Evolutionary conservation across 2,797 vertebrate species (phyloP), one percentile per base, ranked within the genome.

Genomic region (Paguma larvata): DNA sequence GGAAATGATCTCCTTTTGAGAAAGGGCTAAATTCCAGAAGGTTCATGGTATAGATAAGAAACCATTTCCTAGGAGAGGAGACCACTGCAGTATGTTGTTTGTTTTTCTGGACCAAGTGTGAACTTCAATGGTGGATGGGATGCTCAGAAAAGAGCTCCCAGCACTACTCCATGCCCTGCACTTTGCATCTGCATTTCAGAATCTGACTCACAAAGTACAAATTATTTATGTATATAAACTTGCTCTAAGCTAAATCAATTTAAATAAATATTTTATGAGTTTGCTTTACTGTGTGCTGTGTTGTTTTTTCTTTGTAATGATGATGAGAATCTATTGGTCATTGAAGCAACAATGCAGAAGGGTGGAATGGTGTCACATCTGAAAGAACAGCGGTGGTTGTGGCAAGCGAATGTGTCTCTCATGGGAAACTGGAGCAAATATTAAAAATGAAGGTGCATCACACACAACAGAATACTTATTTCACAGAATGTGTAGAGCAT

Each of bases 231-330:
- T 46, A 96, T 79, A 97, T 95, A 80, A 94, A 89, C 48, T 96
- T 92, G 97, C 98, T 98, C 89, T 92, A 97, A 98, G 98, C 91
- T 88, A 98, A 98, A 98, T 98, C 98, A 98, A 98, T 98, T 80
- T 0, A 2, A 98, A 97, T 98, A 98, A 98, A 98, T 98, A 98
- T 98, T 98, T 98, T 89, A 98, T 98, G 97, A 92, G 93, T 96
- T 98, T 97, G 93, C 93, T 98, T 97, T 96, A 97, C 84, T 93
- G 67, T 96, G 98, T 89, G 68, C 82, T 96, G 89, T 87, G 51
- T 1, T 96, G 51, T 87, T 72, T 89, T 91, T 93, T 94, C 75
- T 87, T 97, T 91, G 78, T 63, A 96, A 86, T 27, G 91, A 77
- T 67, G 95, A 59, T 63, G 79, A 86, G 65, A 18, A 15, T 41